Evolutionary conservation across 2,113 vertebrate genomes (phyloP).

Genomic region (Tringa solitaria): DNA sequence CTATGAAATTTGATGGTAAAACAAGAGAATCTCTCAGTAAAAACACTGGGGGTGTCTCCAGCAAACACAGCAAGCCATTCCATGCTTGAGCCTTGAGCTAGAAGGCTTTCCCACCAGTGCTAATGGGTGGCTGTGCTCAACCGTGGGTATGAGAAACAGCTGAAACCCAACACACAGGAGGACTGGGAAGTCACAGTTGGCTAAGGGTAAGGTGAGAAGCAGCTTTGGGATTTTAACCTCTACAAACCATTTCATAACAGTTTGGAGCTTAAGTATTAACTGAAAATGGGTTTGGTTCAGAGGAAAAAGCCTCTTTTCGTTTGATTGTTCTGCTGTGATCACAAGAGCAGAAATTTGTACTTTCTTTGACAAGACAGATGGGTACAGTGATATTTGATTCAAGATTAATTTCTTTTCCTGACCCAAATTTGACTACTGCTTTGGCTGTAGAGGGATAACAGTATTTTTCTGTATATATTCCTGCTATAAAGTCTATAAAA

Average conservation of each 20-base stretch:
- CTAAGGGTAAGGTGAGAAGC: not conserved
- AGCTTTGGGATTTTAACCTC: not conserved
- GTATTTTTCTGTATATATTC: not conserved
- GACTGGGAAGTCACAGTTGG: too few species aligned
- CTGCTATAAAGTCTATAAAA: not conserved
- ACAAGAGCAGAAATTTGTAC: not conserved
- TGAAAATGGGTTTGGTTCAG: not conserved
- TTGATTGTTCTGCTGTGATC: not conserved
- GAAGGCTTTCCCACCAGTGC: not conserved
- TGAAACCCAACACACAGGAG: not conserved
- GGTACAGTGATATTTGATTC: not conserved
- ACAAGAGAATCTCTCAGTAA: not conserved
- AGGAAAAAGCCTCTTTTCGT: not conserved
- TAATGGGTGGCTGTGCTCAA: not conserved
- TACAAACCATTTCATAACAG: not conserved
- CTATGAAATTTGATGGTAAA: not conserved
- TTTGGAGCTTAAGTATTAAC: not conserved
- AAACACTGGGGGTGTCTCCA: not conserved
- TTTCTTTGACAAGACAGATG: slow-evolving; percentile 12
- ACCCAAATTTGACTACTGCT: not conserved
- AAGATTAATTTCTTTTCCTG: not conserved
- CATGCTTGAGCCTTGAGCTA: not conserved
- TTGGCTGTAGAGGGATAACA: not conserved
- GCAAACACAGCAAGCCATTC: not conserved
- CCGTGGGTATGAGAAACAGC: not conserved